Percentiles rank a stretch among this genome's conserved stretches.
phyloP scores from a whole-genome alignment of 2,888 invertebrate genomes.

The Trachelus troglodyta region DNA sequence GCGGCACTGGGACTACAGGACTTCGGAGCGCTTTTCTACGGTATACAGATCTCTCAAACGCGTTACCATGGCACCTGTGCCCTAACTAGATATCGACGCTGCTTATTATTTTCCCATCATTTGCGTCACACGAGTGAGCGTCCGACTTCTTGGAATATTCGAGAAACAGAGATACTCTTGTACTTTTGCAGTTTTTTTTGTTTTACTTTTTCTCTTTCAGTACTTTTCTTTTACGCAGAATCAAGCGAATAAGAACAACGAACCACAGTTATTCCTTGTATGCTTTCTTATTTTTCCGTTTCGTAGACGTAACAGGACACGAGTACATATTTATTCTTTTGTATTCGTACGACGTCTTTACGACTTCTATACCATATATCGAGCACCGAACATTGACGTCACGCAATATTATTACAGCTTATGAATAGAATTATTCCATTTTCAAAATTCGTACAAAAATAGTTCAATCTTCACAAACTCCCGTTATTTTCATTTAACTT shows the following conservation, averaged over 20 bases:
- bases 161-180: not conserved
- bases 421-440: too few species aligned
- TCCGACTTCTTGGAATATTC: not conserved
- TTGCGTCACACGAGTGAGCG: slow-evolving; percentile 3
- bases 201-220: slow-evolving; percentile 17
- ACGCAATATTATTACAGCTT: too few species aligned
- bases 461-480: too few species aligned
- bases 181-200: not conserved
- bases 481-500: too few species aligned
- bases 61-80: slow-evolving; percentile 23
- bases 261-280: not conserved
- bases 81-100: slow-evolving; percentile 13
- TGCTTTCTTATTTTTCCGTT: slow-evolving; percentile 23
- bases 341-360: not conserved
- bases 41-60: slow-evolving; percentile 1
- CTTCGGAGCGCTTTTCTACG: slow-evolving; percentile 15
- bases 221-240: slow-evolving; percentile 3
- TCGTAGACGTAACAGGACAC: not conserved
- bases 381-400: too few species aligned
- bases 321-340: not conserved
- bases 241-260: slow-evolving; percentile 8
- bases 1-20: not conserved
- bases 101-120: slow-evolving; percentile 10
- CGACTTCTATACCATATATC: not conserved
- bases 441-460: too few species aligned